Base-by-base conservation (phyloP, 2,888 invertebrate genomes). In the Marasmarcha lunaedactyla region DNA sequence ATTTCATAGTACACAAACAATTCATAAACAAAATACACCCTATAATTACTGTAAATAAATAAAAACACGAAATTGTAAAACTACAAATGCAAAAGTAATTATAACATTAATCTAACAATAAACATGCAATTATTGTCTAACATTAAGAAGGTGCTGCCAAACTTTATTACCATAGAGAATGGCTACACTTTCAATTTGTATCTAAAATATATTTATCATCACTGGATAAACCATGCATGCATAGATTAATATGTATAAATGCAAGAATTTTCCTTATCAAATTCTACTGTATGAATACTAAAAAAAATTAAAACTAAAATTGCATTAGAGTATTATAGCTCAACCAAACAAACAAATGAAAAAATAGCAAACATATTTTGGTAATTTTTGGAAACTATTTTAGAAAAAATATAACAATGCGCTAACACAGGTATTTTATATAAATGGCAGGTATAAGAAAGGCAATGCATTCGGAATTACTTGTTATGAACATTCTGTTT, bases 61-160 rank as follows among this genome's bases (percentile, higher is more conserved):
- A 77, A 72, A 77, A 73, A 74, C 71, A 63, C n/a, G n/a, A 71
- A 59, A 67, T 63, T 66, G 69, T 74, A 76, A 65, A 74, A 71
- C 78, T 81, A 81, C 66, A 79, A 81, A 81, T 81, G 81, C 81
- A 79, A 72, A 63, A 70, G 66, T 66, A 66, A 14, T 68, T 57
- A 58, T 69, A 67, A 68, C 59, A 63, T 65, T 70, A 63, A 61
- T 61, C 57, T 63, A 67, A 65, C 63, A 59, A 65, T 57, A 58
- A 65, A 66, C 78, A 76, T 77, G 78, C 78, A 73, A 71, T 67
- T 59, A 49, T 59, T 59, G 51, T 56, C 42, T 44, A 42, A 41
- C 14, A 41, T 56, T 53, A 38, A 48, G 57, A 71, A 76, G 78
- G 78, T 79, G 78, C 79, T 72, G 57, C 42, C 44, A 46, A 45